Base-by-base conservation (phyloP, 2,797 vertebrate species). In the Coranthus polyacanthus region DNA sequence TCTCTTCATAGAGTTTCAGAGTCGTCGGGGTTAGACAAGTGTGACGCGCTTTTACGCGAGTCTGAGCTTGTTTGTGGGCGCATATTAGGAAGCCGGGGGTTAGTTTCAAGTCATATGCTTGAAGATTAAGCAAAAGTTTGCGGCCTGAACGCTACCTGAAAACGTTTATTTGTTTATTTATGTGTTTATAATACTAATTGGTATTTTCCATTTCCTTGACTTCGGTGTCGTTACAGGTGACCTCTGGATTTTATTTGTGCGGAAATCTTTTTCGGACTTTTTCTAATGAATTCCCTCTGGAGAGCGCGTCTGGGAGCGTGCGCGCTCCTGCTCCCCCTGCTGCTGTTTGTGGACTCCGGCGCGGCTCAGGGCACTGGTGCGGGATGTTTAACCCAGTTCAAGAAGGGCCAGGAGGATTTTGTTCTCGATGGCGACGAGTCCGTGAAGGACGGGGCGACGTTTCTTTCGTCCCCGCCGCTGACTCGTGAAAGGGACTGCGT, bases 381-480 rank as follows among this genome's bases (percentile, higher is more conserved):
- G 11, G 21, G 26, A 0, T 99, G 98, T 57, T 46, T 94, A 22
- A 69, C 47, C 0, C 51, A 69, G 0, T 98, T 97, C 8, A 92
- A 89, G 0, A 51, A 75, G 0, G 96, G 96, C 0, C 84, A 88
- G 58, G 89, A 94, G 0, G 88, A 94, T 18, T 97, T 98, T 8
- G 93, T 98, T 37, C 89, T 99, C 58, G 96, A 98, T 34, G 81
- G 89, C 0, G 95, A 97, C 0, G 94, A 94, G 4, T 99, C 97
- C 0, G 96, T 99, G 55, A 92, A 94, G 34, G 92, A 92, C 0
- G 98, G 97, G 13, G 98, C 97, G 12, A 94, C 92, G 1, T 98
- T 96, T 73, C 53, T 98, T 18, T 88, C 84, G 0, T 93, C 96
- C 0, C 96, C 95, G 0, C 5, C 9, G 0, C 82, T 92, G 69